Evolutionary conservation across 53 echinoderm and acorn worm genomes (phyloP), one percentile per base, ranked within the genome.

Genomic region (Luidia sarsii): DNA sequence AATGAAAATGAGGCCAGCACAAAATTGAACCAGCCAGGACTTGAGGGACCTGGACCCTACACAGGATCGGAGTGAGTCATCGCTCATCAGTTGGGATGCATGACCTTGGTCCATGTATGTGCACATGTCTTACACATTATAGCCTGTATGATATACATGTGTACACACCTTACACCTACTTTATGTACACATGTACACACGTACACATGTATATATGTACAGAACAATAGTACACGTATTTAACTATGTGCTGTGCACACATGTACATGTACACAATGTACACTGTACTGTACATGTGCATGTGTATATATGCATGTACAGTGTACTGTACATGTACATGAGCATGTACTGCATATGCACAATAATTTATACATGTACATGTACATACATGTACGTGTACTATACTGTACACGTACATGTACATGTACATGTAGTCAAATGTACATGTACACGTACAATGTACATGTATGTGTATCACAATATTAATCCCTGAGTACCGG

Each of bases 21-120:
- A 35, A 61, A 61, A 72, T 24, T 72, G 54, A 55, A 55, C 56
- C 39, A 21, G 53, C n/a, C 18, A n/a, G 24, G 55, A 37, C 37
- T 56, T 18, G 28, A 56, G 72, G 56, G 72, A 38, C 38, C 39
- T 56, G 41, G 72, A 50, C 15, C 13, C 32, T 52, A n/a, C n/a
- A n/a, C n/a, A n/a, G n/a, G n/a, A n/a, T n/a, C n/a, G n/a, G n/a
- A 36, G 38, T 72, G 72, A 72, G 56, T 72, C 72, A 72, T 72
- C 56, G 14, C 16, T 38, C 72, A 72, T 72, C 55, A 16, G 3
- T 27, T 34, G 13, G 20, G 38, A 53, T 24, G 56, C 56, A 54
- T 36, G 55, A 72, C 72, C 72, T 72, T 72, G 72, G 56, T 55
- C 18, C 34, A 46, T 54, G 55, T 5, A 6, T 18, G 20, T 54